Base-by-base conservation (phyloP, 2,888 invertebrate species). In the Tinea trinotella region DNA sequence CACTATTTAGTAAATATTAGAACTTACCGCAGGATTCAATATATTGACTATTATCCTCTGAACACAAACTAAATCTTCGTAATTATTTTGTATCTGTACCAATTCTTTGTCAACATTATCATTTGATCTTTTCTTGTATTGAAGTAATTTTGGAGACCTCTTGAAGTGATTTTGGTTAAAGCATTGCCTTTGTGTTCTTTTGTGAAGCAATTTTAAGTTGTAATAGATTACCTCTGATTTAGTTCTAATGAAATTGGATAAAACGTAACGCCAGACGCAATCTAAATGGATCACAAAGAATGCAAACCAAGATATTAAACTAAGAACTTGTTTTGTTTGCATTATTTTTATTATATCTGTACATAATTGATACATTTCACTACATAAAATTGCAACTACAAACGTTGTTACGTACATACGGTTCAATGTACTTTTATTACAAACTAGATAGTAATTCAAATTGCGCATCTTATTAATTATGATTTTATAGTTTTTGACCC, bases 1-100 rank as follows among this genome's bases (percentile, higher is more conserved):
- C n/a, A n/a, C n/a, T n/a, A n/a, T n/a, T 30, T 30, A 30, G 30
- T 7, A 30, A 1, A 22, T 22, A 22, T 22, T 22, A 22, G 7
- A 22, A 22, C 48, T 48, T 48, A 48, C 48, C 48, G 12, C 10
- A 17, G 48, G 48, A 19, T 48, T 48, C 3, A 48, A 12, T 17
- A 48, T 12, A 19, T 18, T 12, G 17, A 48, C 12, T 9, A 48
- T 48, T 10, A 7, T 12, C n/a, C 10, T 13, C 19, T 48, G 48
- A 48, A 48, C 18, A 19, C 19, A 3, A 48, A 48, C 19, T 17
- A 48, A 17, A 48, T 48, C 18, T 19, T 48, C 6, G 20, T 48
- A 48, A 18, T 19, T 3, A 18, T 48, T 17, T 48, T 48, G 19
- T 10, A 48, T 48, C 19, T 17, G n/a, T 10, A 18, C 19, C n/a